Evolutionary conservation across 2,797 vertebrate genomes (phyloP).

Genomic region (Ptychadena robeensis): DNA sequence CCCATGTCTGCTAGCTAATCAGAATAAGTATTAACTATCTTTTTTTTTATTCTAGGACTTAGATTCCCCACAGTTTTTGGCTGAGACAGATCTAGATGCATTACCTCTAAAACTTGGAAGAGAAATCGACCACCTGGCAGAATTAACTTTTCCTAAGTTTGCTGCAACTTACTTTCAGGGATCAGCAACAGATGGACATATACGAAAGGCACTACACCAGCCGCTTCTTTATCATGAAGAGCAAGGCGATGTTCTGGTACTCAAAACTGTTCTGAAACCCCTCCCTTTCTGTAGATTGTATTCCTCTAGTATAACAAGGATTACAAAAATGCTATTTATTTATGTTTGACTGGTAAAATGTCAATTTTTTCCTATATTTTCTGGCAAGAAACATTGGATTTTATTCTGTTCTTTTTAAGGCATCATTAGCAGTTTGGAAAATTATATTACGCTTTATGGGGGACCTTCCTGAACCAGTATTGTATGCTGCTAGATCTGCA

Average conservation of each 20-base stretch:
- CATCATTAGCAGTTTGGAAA: constrained; percentile 88
- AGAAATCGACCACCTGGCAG: constrained; percentile 78
- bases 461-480: constrained; percentile 88
- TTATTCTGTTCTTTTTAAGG: constrained; percentile 75
- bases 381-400: not conserved
- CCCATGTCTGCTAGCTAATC: not conserved
- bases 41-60: constrained; percentile 25
- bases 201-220: constrained; percentile 80
- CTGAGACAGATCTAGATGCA: constrained; percentile 87
- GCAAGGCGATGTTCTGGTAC: constrained; percentile 83
- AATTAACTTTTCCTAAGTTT: constrained; percentile 92
- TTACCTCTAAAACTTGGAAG: constrained; percentile 78
- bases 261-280: not conserved
- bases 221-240: constrained; percentile 92
- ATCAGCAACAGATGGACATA: constrained; percentile 80
- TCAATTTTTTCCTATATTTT: not conserved
- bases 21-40: not conserved
- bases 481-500: constrained; percentile 66
- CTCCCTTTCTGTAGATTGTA: too few species aligned
- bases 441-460: constrained; percentile 96
- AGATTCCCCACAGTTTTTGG: constrained; percentile 62
- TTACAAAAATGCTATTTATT: too few species aligned
- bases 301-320: too few species aligned
- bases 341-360: not conserved
- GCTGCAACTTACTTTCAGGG: constrained; percentile 94